Evolutionary conservation across 2,113 vertebrate species (phyloP), one percentile per base, ranked within the genome.

Genomic region (Mobula hypostoma): DNA sequence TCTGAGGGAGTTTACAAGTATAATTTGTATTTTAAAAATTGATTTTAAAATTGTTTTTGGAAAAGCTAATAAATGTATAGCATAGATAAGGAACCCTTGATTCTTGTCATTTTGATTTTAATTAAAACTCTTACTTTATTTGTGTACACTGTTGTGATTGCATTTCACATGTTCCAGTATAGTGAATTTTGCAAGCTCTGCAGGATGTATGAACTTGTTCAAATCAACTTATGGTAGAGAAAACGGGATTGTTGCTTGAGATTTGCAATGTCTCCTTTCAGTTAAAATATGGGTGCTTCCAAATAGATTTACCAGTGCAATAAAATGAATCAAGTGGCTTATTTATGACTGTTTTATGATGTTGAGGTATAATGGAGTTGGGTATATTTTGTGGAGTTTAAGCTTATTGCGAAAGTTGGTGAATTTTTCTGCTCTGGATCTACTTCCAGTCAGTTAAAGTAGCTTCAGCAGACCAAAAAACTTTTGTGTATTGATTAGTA

Each of bases 291-390:
- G 90, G 36, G 21, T 93, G 48, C 70, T 29, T 93, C 36, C 56
- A 74, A 70, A 40, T 74, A 76, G 91, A 74, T 93, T 93, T 93
- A 68, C 70, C 91, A 56, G 91, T 93, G 91, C 40, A 93, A 93
- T 93, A 93, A 93, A 93, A 93, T 74, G 91, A 93, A 93, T 93
- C 91, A 93, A 93, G 91, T 93, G 91, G 40, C 11, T 93, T 93
- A 76, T 93, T 74, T 93, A 27, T 93, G 36, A 74, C 68, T 93
- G 32, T 76, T 48, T 70, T 93, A 21, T 93, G 70, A 93, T 56
- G 70, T 93, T 93, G 68, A 90, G 68, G 91, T 93, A 74, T 93
- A 93, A 93, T 93, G 66, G 68, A 93, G 91, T 93, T 93, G 91
- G 91, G 68, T 93, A 93, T 93, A 74, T 56, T 93, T 12, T 9